Evolutionary conservation across 2,113 vertebrate species (phyloP).

Genomic region (Paramormyrops kingsleyae): DNA sequence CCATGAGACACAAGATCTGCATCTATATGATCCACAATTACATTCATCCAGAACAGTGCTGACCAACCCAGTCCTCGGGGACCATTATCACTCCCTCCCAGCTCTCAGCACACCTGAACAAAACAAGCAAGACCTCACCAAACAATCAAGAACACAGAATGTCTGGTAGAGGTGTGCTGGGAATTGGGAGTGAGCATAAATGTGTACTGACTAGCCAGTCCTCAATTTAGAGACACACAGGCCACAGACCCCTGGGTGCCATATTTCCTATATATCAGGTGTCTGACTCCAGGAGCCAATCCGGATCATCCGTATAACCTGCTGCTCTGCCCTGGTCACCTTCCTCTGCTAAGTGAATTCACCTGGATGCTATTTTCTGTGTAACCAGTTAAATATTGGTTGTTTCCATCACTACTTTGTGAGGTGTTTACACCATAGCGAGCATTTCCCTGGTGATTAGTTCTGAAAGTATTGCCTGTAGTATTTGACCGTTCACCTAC

Average conservation of each 20-base stretch:
- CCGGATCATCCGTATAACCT: background rate
- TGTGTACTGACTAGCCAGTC: background rate
- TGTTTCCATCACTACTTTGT: background rate
- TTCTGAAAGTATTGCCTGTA: background rate
- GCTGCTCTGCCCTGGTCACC: background rate
- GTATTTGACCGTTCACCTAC: background rate
- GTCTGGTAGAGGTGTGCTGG: background rate
- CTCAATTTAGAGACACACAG: background rate
- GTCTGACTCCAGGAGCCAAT: background rate
- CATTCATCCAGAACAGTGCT: too few species aligned
- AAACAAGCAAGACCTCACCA: background rate
- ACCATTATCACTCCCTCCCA: background rate
- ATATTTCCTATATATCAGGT: background rate
- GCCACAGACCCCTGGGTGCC: too few species aligned
- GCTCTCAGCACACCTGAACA: background rate
- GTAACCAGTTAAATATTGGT: background rate
- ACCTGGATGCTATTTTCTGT: background rate
- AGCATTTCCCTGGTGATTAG: background rate
- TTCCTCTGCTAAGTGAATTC: background rate
- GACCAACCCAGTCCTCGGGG: background rate
- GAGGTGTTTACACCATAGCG: background rate
- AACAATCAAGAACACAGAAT: too few species aligned
- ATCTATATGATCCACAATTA: background rate
- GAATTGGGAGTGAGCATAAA: background rate
- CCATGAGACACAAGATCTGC: background rate